Evolutionary conservation across 2,797 vertebrate species (phyloP).

Genomic region (Paguma larvata): DNA sequence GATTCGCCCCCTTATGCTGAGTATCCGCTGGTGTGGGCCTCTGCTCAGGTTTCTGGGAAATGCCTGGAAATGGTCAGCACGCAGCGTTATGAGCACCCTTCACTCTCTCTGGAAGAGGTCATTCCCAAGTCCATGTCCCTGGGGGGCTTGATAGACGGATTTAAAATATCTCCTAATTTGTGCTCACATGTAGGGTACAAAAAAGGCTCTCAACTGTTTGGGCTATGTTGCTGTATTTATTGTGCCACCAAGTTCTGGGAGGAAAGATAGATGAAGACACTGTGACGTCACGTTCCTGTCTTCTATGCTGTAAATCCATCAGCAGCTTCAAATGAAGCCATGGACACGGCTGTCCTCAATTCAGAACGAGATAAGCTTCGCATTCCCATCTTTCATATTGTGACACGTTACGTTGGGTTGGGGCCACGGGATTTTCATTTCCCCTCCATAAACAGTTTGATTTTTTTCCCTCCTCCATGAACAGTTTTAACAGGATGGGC

Average conservation of each 20-base stretch:
- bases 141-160: background rate
- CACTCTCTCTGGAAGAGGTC: background rate
- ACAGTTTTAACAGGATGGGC: background rate
- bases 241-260: background rate
- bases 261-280: background rate
- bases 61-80: background rate
- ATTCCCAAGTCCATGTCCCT: rapidly evolving
- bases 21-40: background rate
- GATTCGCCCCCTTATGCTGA: background rate
- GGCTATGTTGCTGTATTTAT: background rate
- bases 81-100: background rate
- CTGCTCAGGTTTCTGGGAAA: background rate
- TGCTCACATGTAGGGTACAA: background rate
- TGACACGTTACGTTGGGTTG: background rate
- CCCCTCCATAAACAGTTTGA: background rate
- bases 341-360: background rate
- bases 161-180: background rate
- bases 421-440: background rate
- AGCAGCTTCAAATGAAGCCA: background rate
- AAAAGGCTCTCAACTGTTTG: background rate
- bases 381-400: background rate
- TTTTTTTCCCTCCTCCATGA: background rate
- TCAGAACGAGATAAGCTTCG: background rate
- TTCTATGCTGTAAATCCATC: background rate
- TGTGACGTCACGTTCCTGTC: background rate